Evolutionary conservation across 1,140 invertebrate genomes (phyloP), one percentile per base, ranked within the genome.

Genomic region (Drosophila orosa): DNA sequence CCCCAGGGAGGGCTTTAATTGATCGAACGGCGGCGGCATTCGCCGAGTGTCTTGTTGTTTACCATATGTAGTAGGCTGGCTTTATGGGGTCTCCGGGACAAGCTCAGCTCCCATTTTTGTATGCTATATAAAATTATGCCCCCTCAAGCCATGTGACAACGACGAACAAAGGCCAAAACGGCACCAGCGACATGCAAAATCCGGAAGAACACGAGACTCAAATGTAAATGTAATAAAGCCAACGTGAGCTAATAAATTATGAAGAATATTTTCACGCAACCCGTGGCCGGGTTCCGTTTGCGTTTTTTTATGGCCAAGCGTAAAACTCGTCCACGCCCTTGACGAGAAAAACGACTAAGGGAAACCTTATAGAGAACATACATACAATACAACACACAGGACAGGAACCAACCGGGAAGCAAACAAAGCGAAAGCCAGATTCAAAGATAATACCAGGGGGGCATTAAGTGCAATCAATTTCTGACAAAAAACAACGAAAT

Each of bases 401-500:
- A 31, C 29, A 35, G 48, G 31, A 73, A 74, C 24, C 24, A n/a
- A 17, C 50, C 33, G 50, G 52, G 44, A 37, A 57, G 35, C 35
- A 45, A 40, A 56, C 40, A 55, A 55, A 66, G 60, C 55, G 25
- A 56, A 45, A 48, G 48, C 47, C 44, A 56, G 69, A 67, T 62
- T 71, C 60, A 45, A 74, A 75, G 72, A 78, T 74, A 83, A 55
- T 77, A 60, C 74, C 13, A n/a, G 7, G 22, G 73, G 39, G 62
- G 71, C 65, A 47, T 52, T 57, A 79, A 55, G 65, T 83, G 76
- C 83, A 89, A 87, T 87, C 84, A 89, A 87, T 89, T 87, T 79
- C 55, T 57, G 48, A 48, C 45, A 63, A 66, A 65, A 48, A 25
- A 19, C 3, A 45, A 45, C 13, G 1, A 24, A 25, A 25, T 12